Evolutionary conservation across 1,140 invertebrate genomes (phyloP).

Genomic region (Meloidogyne hapla): DNA sequence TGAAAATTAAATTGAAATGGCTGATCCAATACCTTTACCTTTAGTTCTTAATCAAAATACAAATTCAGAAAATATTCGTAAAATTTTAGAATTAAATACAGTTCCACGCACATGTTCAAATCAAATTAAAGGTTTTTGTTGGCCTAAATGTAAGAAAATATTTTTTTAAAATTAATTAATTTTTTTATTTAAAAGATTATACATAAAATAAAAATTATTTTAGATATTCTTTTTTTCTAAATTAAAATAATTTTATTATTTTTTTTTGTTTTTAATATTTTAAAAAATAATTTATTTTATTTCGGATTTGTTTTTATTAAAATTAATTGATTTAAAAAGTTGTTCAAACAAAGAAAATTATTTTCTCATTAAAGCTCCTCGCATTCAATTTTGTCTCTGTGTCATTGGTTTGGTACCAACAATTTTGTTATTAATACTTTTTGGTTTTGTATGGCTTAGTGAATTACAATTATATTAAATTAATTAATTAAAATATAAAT

Average conservation of each 20-base stretch:
- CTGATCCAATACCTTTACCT: slow-evolving; percentile 2
- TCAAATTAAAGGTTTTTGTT: not conserved
- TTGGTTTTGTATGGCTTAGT: slow-evolving; percentile 21
- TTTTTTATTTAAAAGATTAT: too few species aligned
- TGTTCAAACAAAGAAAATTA: slow-evolving; percentile 15
- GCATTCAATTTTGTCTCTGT: slow-evolving; percentile 20
- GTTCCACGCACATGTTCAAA: not conserved
- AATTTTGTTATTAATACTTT: slow-evolving; percentile 15
- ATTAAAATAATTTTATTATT: too few species aligned
- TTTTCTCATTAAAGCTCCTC: slow-evolving; percentile 10
- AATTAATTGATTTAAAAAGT: not conserved
- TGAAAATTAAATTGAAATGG: not conserved
- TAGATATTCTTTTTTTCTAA: too few species aligned
- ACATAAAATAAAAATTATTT: too few species aligned
- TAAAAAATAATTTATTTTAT: slow-evolving; percentile 5
- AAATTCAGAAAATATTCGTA: slow-evolving; percentile 6
- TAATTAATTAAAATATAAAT: not conserved
- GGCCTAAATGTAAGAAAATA: slow-evolving; percentile 3
- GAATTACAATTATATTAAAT: slow-evolving; percentile 20
- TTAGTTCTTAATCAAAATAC: not conserved
- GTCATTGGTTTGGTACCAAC: slow-evolving; percentile 14
- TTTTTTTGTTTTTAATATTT: too few species aligned
- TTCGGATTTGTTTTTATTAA: too few species aligned
- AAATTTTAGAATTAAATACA: slow-evolving; percentile 6
- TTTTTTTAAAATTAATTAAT: too few species aligned